Base-by-base conservation (phyloP, 23 tunicate genomes). In the Styela clava region DNA sequence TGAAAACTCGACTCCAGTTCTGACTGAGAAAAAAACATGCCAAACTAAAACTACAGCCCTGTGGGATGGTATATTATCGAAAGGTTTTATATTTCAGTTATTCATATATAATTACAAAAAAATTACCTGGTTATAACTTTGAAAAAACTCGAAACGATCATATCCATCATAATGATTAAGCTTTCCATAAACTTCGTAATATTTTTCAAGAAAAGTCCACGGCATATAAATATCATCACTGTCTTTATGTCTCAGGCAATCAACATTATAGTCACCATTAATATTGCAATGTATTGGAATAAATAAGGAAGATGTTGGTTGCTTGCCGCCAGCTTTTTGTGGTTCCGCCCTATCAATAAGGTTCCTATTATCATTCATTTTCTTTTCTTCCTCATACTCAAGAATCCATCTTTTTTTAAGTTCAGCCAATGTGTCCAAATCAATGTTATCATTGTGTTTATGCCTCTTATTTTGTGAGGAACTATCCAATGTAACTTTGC, bases 131-230 rank as follows among this genome's bases (percentile, higher is more conserved):
- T 80, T 44, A 79, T 86, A 78, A 69, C 91, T 92, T 73, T 92
- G 97, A n/a, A 62, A 68, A 70, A 93, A 93, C 69, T 93, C 98
- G 70, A 93, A 93, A 9, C 98, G 84, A 82, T 93, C 85, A 65
- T 93, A 93, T 26, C 98, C 93, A 88, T 93, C 98, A 78, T 84
- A 93, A 81, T 93, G 92, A 72, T 81, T 84, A 81, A 93, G 62
- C 81, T 87, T 88, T 31, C 98, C 98, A 84, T 85, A 88, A 0
- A 93, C 89, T 22, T 93, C 98, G 64, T 79, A 93, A 70, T 87
- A 93, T 78, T 85, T 87, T 78, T 87, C 74, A 31, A 93, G 18
- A 74, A 93, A 93, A 37, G 30, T 67, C 79, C 83, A 93, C 21
- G 98, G 98, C 94, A 93, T 84, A 76, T 74, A 93, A 2, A 93